Evolutionary conservation across 2,113 vertebrate genomes (phyloP).

Genomic region (Phyllopteryx taeniolatus): DNA sequence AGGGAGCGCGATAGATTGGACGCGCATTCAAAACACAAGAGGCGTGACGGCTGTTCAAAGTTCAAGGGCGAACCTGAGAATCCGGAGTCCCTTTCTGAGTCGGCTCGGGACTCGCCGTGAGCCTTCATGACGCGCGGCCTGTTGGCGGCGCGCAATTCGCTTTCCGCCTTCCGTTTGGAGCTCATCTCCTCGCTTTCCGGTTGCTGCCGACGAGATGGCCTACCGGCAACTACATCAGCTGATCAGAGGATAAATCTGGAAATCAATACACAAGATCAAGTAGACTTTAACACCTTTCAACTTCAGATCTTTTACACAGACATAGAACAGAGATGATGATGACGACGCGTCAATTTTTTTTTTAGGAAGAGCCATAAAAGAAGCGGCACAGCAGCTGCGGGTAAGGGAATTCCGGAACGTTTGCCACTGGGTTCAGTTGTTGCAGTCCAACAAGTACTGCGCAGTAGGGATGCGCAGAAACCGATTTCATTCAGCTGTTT

Average conservation of each 20-base stretch:
- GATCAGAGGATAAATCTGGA: constrained; percentile 13
- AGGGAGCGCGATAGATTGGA: background rate
- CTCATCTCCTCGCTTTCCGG: constrained; percentile 49
- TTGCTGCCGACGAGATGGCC: background rate
- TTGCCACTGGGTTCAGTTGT: too few species aligned
- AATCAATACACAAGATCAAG: constrained; percentile 2
- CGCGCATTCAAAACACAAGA: background rate
- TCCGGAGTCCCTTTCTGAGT: constrained; percentile 89
- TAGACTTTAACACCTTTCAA: background rate
- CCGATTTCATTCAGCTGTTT: too few species aligned
- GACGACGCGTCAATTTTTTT: too few species aligned
- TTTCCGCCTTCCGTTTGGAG: constrained; percentile 61
- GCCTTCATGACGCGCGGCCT: constrained; percentile 52
- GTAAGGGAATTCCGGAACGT: too few species aligned
- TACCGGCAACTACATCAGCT: constrained; percentile 22
- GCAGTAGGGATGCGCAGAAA: too few species aligned
- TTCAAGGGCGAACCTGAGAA: constrained; percentile 82
- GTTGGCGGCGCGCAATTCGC: constrained; percentile 28
- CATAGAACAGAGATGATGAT: too few species aligned
- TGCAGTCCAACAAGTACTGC: too few species aligned
- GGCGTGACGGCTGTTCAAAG: background rate
- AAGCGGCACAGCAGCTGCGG: too few species aligned
- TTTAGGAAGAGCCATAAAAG: too few species aligned
- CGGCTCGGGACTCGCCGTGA: constrained; percentile 36
- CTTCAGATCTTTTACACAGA: background rate